These are phyloP conservation scores for Perccottus glenii DNA, from an alignment of 2,113 vertebrate genomes.

Conservation along the genomic window DNA sequence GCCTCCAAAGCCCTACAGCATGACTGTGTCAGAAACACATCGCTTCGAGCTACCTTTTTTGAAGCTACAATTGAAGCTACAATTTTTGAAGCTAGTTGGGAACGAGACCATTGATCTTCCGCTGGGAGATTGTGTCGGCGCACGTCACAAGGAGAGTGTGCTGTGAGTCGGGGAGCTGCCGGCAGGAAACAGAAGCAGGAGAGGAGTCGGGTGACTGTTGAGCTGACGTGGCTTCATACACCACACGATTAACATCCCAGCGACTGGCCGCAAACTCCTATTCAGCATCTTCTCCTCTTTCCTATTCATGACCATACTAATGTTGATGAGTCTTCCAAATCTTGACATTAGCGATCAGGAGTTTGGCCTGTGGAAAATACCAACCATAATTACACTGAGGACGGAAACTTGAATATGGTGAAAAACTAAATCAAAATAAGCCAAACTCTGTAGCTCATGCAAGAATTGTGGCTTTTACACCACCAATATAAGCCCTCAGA, in stretches of 20 bases:
- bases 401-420: constrained; percentile 24
- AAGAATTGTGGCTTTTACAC: constrained; percentile 18
- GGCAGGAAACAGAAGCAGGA: constrained; percentile 31
- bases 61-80: background rate
- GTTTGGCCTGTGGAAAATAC: constrained; percentile 40
- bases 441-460: background rate
- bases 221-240: constrained; percentile 46
- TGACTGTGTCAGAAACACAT: constrained; percentile 1
- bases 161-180: constrained; percentile 20
- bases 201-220: constrained; percentile 30
- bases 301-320: constrained; percentile 27
- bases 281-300: constrained; percentile 50
- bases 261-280: constrained; percentile 14
- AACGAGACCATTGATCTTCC: constrained; percentile 22
- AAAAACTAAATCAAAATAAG: constrained; percentile 34
- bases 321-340: constrained; percentile 25
- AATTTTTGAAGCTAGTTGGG: constrained; percentile 6
- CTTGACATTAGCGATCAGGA: constrained; percentile 11
- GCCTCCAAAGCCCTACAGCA: background rate
- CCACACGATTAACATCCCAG: constrained; percentile 31
- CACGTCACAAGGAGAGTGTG: constrained; percentile 25
- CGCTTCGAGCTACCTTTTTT: constrained; percentile 26
- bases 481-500: constrained; percentile 7
- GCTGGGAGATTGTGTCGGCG: constrained; percentile 19
- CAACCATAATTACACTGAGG: constrained; percentile 33